Conservation (phyloP, 2,888 invertebrate genomes). For the Rhagonycha fulva region DNA sequence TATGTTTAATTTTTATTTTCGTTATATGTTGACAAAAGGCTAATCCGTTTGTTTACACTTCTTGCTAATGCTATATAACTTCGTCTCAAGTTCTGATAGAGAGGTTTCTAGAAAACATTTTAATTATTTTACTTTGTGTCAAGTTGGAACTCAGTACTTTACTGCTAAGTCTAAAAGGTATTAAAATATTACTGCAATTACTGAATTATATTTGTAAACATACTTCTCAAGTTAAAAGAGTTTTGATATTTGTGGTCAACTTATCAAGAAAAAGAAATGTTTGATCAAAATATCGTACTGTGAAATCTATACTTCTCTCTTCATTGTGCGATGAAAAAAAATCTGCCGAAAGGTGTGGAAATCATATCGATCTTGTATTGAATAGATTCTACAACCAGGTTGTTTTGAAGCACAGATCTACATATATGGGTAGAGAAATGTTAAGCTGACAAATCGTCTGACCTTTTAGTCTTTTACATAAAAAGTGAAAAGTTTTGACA, state of each 20-base stretch:
- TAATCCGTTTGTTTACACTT: background rate
- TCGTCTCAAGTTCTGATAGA: background rate
- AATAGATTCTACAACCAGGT: too few relatives aligned
- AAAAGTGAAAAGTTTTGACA: too few relatives aligned
- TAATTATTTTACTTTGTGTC: background rate
- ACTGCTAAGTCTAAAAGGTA: background rate
- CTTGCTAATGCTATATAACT: background rate
- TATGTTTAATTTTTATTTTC: background rate
- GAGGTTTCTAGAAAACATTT: background rate
- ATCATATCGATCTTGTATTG: too few relatives aligned
- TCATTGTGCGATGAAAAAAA: too few relatives aligned
- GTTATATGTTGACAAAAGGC: background rate
- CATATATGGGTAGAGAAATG: too few relatives aligned
- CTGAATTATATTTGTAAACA: background rate
- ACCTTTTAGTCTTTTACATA: too few relatives aligned
- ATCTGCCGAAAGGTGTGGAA: too few relatives aligned
- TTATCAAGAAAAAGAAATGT: too few relatives aligned
- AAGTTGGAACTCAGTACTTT: background rate
- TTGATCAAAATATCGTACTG: too few relatives aligned
- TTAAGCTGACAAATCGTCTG: too few relatives aligned
- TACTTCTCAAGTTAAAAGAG: background rate
- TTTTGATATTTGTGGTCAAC: background rate
- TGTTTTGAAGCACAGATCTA: too few relatives aligned
- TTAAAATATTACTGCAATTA: background rate
- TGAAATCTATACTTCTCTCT: too few relatives aligned